These are phyloP conservation scores for Diploptera punctata DNA, from an alignment of 2,888 invertebrate genomes.

Conservation along the genomic window DNA sequence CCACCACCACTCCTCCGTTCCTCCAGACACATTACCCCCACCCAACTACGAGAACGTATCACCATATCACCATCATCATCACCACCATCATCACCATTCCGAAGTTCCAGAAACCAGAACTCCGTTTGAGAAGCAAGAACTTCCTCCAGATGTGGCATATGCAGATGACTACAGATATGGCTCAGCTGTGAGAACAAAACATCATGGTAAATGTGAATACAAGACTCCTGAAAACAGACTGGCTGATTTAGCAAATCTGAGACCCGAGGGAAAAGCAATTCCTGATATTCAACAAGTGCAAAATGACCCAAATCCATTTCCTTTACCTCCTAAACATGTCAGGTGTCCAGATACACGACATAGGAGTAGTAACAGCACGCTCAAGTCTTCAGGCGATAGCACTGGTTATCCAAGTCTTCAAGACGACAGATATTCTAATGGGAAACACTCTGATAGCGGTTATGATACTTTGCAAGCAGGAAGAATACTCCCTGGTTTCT, in stretches of 20 bases:
- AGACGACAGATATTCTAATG: conserved; percentile 46
- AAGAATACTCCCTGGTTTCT: conserved; percentile 21
- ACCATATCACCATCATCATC: conserved; percentile 16
- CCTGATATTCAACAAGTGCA: neutral
- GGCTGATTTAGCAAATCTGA: neutral
- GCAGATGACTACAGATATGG: conserved; percentile 44
- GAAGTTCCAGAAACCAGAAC: conserved; percentile 7
- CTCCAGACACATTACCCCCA: conserved; percentile 6
- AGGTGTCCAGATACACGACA: conserved; percentile 30
- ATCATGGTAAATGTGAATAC: neutral
- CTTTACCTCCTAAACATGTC: conserved; percentile 6
- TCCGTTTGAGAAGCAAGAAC: conserved; percentile 39
- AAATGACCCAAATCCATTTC: neutral
- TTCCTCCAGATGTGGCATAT: conserved; percentile 52
- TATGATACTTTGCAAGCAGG: conserved; percentile 50
- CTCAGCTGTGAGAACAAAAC: neutral
- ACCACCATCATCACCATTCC: conserved; percentile 27
- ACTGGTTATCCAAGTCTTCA: conserved; percentile 28
- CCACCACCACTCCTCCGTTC: conserved; percentile 31
- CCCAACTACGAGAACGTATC: conserved; percentile 36
- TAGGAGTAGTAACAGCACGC: conserved; percentile 17
- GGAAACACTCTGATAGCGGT: conserved; percentile 52
- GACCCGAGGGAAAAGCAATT: neutral
- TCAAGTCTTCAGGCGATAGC: conserved; percentile 31
- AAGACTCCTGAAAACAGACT: neutral